Evolutionary conservation across 1,140 invertebrate genomes (phyloP).

Genomic region (Drosophila aff.): DNA sequence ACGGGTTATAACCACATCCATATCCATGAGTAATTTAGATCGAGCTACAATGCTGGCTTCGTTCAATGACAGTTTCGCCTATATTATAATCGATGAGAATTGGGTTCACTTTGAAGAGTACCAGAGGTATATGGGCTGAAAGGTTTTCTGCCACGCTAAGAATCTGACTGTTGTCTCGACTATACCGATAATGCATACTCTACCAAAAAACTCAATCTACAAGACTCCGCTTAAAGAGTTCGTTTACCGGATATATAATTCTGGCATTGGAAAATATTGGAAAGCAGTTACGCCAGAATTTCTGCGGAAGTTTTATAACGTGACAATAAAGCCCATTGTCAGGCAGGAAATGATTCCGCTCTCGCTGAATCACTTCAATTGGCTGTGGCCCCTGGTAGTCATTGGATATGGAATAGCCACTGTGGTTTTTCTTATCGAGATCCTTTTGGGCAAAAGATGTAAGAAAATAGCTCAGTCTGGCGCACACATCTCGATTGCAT

Average conservation of each 20-base stretch:
- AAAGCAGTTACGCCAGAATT: too few relatives aligned
- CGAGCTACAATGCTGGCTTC: neutral
- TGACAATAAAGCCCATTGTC: neutral
- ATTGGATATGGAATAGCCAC: slow-evolving; percentile 12
- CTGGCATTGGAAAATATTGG: neutral
- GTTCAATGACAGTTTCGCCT: slow-evolving; percentile 9
- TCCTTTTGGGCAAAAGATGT: neutral
- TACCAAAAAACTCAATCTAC: neutral
- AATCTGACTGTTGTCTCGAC: neutral
- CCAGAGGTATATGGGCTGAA: neutral
- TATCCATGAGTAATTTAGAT: neutral
- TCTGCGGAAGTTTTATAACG: neutral
- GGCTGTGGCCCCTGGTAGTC: slow-evolving; percentile 21
- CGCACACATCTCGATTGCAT: neutral
- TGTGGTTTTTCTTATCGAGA: slow-evolving; percentile 20
- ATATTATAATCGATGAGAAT: neutral
- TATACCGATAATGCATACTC: neutral
- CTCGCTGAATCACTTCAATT: neutral
- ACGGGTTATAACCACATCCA: neutral
- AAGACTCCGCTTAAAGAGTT: neutral
- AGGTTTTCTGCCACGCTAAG: slow-evolving; percentile 1
- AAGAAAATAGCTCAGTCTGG: neutral
- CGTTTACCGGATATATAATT: neutral
- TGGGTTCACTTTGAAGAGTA: neutral
- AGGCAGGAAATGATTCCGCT: neutral